phyloP scores from a whole-genome alignment of 1,140 invertebrate species.

The Condylostylus longicornis region DNA sequence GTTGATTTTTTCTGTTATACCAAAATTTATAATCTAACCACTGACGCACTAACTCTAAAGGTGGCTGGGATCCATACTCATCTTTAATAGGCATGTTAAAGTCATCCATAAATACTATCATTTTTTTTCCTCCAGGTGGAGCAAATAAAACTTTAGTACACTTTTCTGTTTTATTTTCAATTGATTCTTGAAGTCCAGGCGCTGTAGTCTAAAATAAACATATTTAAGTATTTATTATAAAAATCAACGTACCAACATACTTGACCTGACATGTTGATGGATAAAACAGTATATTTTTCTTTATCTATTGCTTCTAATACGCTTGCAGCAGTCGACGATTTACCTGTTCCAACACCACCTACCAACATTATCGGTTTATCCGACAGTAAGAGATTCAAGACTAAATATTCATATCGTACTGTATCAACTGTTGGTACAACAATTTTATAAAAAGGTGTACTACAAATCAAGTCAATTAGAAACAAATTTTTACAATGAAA shows the following conservation, averaged over 20 bases:
- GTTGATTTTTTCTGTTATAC: constrained; percentile 62
- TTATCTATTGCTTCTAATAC: constrained; percentile 46
- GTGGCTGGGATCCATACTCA: constrained; percentile 68
- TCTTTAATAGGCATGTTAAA: constrained; percentile 84
- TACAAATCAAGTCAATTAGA: constrained; percentile 25
- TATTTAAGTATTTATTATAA: background rate
- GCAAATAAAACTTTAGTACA: constrained; percentile 65
- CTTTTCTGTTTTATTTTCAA: constrained; percentile 67
- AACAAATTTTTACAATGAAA: constrained; percentile 4
- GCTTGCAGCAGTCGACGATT: constrained; percentile 58
- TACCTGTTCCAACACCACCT: constrained; percentile 67
- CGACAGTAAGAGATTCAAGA: constrained; percentile 42
- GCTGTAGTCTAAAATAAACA: constrained; percentile 49
- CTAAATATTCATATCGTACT: constrained; percentile 58
- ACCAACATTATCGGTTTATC: constrained; percentile 56
- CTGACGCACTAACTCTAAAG: constrained; percentile 66
- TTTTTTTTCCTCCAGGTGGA: constrained; percentile 56
- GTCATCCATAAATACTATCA: constrained; percentile 76
- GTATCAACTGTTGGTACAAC: constrained; percentile 73
- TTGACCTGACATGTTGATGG: constrained; percentile 72
- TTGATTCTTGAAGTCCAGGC: constrained; percentile 58
- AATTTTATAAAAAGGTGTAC: constrained; percentile 62
- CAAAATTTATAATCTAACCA: constrained; percentile 80
- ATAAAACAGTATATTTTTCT: constrained; percentile 47
- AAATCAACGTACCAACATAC: constrained; percentile 19